Base-by-base conservation (phyloP, 2,113 vertebrate species). In the Stegastes partitus region DNA sequence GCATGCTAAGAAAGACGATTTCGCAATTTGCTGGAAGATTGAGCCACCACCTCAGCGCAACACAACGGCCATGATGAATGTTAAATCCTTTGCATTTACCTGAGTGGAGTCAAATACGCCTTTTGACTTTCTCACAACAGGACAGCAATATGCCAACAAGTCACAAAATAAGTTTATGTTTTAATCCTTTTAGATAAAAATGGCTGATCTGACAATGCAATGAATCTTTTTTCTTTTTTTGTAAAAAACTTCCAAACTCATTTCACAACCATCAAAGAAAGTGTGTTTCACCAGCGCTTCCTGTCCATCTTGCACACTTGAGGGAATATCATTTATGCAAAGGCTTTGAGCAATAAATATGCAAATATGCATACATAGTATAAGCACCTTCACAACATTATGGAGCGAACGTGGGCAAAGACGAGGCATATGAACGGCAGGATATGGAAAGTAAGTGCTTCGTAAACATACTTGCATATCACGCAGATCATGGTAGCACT, bases 331-430 rank as follows among this genome's bases (percentile, higher is more conserved):
- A 71, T 42, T 79, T 58, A 71, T 64, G 61, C 22, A 79, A 56
- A 44, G 15, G 76, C 75, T 66, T 67, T 28, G 47, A 81, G 74
- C 83, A 82, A 88, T 90, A 83, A 78, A 86, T 85, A 86, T 89
- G 87, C 70, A 84, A 89, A 90, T n/a, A n/a, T 84, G 51, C 62
- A 59, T 77, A 71, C 39, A 59, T 50, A 68, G 21, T 65, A 82
- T 59, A 82, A 75, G 54, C 51, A 76, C 58, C 53, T 74, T 54
- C 37, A 55, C 63, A 55, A 39, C 54, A 82, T 68, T 31, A 61
- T 25, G 18, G 34, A 63, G 26, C 49, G 25, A 25, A 31, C 23
- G 62, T 54, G 25, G 19, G 64, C 44, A 31, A 49, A 77, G 23
- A 62, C 49, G 44, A 63, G 70, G 14, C 51, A 63, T 57, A 77